Base-by-base conservation (phyloP, 2,888 invertebrate species). In the Archips xylosteana region DNA sequence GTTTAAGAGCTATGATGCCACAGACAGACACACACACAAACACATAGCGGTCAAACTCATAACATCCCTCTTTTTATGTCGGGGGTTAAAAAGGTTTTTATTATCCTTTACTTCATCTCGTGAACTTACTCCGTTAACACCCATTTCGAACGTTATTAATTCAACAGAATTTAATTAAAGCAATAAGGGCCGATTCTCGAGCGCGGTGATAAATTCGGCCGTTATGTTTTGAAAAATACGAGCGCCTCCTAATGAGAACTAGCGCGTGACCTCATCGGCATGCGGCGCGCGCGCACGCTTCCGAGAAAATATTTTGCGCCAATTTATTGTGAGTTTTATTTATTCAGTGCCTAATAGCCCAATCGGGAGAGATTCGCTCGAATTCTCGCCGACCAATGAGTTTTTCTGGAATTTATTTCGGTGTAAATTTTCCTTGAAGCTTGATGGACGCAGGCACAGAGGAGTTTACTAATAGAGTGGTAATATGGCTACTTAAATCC, bases 211-310 rank as follows among this genome's bases (percentile, higher is more conserved):
- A 83, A 84, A 83, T 83, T 81, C 76, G 65, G 75, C 77, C 78
- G 80, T 79, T 78, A 76, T 78, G 80, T 77, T 77, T 78, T 76
- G 79, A 83, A 83, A 83, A 82, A 77, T 69, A 76, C 76, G 76
- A 77, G 75, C 65, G 34, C 69, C 70, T 57, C 68, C 69, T 76
- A 75, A 76, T 76, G 75, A 76, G 76, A 75, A 72, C 74, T 74
- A 74, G 74, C 74, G 51, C 76, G 81, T 77, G 76, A 59, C 60
- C 76, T 76, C 79, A 78, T 79, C 77, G 81, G 71, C 72, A 82
- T 79, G 78, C 78, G 71, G 62, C 76, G 75, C 76, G 66, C 74
- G 76, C 79, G 80, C 80, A 78, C 77, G 81, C 80, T 79, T 80
- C 80, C 69, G 51, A 15, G 68, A 68, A 63, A 73, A 73, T 73